phyloP scores from a whole-genome alignment of 1,140 invertebrate genomes.

The Caenorhabditis latens region DNA sequence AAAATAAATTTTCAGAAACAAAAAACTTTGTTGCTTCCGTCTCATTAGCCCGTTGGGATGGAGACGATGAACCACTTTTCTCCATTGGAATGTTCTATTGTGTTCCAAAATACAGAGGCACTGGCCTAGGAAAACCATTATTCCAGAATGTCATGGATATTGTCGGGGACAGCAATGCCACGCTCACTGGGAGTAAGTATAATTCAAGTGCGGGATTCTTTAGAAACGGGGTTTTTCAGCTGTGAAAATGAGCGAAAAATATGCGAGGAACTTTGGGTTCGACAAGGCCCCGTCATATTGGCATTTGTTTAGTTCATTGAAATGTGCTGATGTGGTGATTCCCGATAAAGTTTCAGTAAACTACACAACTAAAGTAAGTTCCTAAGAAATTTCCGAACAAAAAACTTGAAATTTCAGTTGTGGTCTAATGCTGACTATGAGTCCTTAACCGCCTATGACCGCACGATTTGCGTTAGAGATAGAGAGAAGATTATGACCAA shows the following conservation, averaged over 20 bases:
- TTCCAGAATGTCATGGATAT: conserved; percentile 41
- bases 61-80: conserved; percentile 6
- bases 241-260: conserved; percentile 21
- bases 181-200: conserved; percentile 16
- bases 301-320: conserved; percentile 13
- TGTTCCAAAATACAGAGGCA: not conserved
- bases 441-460: not conserved
- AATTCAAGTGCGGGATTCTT: not conserved
- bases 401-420: not conserved
- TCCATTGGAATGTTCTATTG: conserved; percentile 29
- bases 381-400: not conserved
- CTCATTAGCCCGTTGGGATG: conserved; percentile 38
- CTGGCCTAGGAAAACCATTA: conserved; percentile 17
- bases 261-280: conserved; percentile 15
- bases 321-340: not conserved
- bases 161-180: conserved; percentile 11
- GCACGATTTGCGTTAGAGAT: conserved; percentile 25
- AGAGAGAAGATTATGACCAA: conserved; percentile 7
- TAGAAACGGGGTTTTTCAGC: not conserved
- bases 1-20: not conserved
- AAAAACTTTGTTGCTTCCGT: not conserved
- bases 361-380: not conserved
- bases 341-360: not conserved
- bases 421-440: conserved; percentile 27
- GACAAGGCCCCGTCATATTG: not conserved